phyloP scores from a whole-genome alignment of 2,888 invertebrate species.

The Oscheius onirici region DNA sequence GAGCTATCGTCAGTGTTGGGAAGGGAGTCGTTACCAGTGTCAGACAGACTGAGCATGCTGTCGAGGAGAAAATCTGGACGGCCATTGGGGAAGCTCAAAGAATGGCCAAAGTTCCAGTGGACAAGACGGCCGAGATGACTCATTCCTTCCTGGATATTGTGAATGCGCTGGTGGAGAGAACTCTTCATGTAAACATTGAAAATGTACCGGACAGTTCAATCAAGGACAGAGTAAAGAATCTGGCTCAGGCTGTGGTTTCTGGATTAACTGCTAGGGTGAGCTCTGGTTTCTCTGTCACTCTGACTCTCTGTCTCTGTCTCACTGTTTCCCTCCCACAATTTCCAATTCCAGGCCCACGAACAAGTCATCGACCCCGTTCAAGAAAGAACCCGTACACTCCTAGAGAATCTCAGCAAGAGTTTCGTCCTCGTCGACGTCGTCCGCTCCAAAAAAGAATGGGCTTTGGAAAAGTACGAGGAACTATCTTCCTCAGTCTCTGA shows the following conservation, averaged over 20 bases:
- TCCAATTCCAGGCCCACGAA: slow-evolving; percentile 44
- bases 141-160: slow-evolving; percentile 49
- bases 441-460: slow-evolving; percentile 47
- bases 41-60: slow-evolving; percentile 38
- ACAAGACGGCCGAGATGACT: slow-evolving; percentile 42
- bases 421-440: slow-evolving; percentile 49
- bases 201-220: slow-evolving; percentile 32
- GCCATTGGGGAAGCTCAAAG: slow-evolving; percentile 44
- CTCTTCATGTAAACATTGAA: slow-evolving; percentile 37
- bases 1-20: slow-evolving; percentile 37
- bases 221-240: slow-evolving; percentile 39
- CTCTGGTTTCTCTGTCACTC: not conserved
- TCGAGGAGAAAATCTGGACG: slow-evolving; percentile 43
- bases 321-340: not conserved
- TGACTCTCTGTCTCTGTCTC: not conserved
- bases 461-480: slow-evolving; percentile 43
- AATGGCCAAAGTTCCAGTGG: slow-evolving; percentile 51
- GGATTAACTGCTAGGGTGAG: slow-evolving; percentile 41
- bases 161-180: slow-evolving; percentile 41
- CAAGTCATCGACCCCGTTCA: slow-evolving; percentile 49
- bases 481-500: slow-evolving; percentile 44
- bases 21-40: slow-evolving; percentile 37
- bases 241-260: slow-evolving; percentile 43
- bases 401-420: slow-evolving; percentile 49
- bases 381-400: slow-evolving; percentile 37